Percentiles rank a stretch among this genome's conserved stretches.
Evolutionary conservation across 2,888 invertebrate species (phyloP).

Genomic region (Hypena proboscidalis): DNA sequence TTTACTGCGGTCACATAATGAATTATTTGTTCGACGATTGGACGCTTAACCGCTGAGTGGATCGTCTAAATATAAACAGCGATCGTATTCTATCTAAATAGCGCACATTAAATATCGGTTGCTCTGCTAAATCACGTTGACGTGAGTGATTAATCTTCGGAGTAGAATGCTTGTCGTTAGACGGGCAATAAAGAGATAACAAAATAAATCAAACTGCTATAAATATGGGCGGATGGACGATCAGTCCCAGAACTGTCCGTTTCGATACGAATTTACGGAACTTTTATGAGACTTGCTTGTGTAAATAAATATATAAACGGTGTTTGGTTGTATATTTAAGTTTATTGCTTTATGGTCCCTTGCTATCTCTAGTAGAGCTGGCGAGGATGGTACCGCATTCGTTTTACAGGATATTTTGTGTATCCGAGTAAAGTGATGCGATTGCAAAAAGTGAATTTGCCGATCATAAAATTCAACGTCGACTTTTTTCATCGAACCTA

Average conservation of each 20-base stretch:
- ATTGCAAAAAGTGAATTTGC: no score
- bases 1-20: constrained; percentile 50
- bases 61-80: constrained; percentile 75
- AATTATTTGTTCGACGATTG: constrained; percentile 65
- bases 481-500: no score
- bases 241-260: constrained; percentile 77
- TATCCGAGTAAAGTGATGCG: no score
- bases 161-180: constrained; percentile 84
- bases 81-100: constrained; percentile 79
- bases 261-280: constrained; percentile 76
- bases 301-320: constrained; percentile 77
- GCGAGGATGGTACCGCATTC: no score
- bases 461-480: no score
- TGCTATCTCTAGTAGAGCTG: no score
- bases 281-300: constrained; percentile 71
- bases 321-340: constrained; percentile 71
- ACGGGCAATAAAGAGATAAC: constrained; percentile 83
- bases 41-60: constrained; percentile 67
- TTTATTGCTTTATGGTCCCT: constrained; percentile 71
- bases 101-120: constrained; percentile 81
- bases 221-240: constrained; percentile 80
- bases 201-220: constrained; percentile 84
- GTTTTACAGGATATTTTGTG: no score
- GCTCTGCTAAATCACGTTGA: constrained; percentile 84
- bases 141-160: constrained; percentile 81